phyloP scores from a whole-genome alignment of 2,113 vertebrate species.

The Tauraco erythrolophus region DNA sequence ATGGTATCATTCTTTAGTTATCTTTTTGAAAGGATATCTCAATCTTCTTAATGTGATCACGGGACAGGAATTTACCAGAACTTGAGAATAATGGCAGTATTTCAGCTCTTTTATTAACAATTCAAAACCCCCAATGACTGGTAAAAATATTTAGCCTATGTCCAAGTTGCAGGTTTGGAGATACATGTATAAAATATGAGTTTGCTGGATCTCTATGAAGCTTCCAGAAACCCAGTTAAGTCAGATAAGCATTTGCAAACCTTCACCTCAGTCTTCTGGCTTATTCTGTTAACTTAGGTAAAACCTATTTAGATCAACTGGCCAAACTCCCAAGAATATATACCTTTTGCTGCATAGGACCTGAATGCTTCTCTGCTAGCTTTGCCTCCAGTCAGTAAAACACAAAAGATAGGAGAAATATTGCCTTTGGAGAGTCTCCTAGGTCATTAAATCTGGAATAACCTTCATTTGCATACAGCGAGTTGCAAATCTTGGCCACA shows the following conservation, averaged over 20 bases:
- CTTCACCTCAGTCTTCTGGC: background rate
- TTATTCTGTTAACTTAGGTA: background rate
- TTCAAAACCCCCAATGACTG: background rate
- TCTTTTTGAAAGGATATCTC: background rate
- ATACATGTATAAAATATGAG: background rate
- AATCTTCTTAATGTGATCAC: background rate
- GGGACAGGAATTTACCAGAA: background rate
- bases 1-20: background rate
- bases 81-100: background rate
- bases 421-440: background rate
- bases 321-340: background rate
- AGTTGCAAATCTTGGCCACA: background rate
- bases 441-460: background rate
- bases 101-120: slow-evolving; percentile 18
- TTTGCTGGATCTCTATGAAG: rapidly evolving
- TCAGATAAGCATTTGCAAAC: background rate
- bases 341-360: background rate
- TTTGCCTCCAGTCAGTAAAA: background rate
- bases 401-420: background rate
- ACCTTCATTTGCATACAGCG: background rate
- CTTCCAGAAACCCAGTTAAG: background rate
- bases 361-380: background rate
- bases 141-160: background rate
- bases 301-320: background rate
- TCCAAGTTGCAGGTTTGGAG: background rate